Evolutionary conservation across 2,797 vertebrate genomes (phyloP).

Genomic region (Bryconaethiops microstoma): DNA sequence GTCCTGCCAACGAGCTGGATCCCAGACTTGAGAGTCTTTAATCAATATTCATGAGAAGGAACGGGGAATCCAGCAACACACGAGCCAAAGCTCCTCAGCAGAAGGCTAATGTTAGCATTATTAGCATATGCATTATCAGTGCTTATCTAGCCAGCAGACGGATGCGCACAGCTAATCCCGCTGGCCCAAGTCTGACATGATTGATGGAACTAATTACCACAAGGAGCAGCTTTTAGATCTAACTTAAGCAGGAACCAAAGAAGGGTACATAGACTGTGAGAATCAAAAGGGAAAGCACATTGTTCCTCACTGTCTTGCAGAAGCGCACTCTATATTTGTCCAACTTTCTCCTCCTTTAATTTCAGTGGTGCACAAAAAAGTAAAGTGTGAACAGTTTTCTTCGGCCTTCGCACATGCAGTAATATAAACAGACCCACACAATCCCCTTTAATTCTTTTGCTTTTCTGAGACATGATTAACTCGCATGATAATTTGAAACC

Average conservation of each 20-base stretch:
- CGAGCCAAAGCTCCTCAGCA: slow-evolving; percentile 32
- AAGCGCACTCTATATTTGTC: slow-evolving; percentile 26
- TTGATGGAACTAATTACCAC: slow-evolving; percentile 64
- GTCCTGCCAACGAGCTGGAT: slow-evolving; percentile 25
- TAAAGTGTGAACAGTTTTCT: background rate
- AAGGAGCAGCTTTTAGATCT: slow-evolving; percentile 53
- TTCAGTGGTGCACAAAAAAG: background rate
- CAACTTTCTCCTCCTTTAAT: slow-evolving; percentile 6
- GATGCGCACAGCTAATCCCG: slow-evolving; percentile 43
- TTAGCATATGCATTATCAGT: slow-evolving; percentile 49
- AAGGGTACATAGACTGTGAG: slow-evolving; percentile 30
- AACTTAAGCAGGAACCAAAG: slow-evolving; percentile 37
- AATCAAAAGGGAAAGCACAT: slow-evolving; percentile 45
- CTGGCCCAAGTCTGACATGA: slow-evolving; percentile 47
- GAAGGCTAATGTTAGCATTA: slow-evolving; percentile 42
- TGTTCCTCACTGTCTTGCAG: slow-evolving; percentile 8
- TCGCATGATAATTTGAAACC: no score
- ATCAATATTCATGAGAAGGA: slow-evolving; percentile 50
- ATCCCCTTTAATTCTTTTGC: background rate
- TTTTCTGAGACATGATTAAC: no score
- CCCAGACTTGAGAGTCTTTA: slow-evolving; percentile 12
- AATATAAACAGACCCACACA: background rate
- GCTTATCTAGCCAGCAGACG: slow-evolving; percentile 52
- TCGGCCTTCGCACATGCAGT: background rate
- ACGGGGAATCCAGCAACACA: slow-evolving; percentile 1